These are phyloP conservation scores for Coccyzus lansbergi DNA, from an alignment of 2,797 vertebrate genomes.

Conservation along the genomic window DNA sequence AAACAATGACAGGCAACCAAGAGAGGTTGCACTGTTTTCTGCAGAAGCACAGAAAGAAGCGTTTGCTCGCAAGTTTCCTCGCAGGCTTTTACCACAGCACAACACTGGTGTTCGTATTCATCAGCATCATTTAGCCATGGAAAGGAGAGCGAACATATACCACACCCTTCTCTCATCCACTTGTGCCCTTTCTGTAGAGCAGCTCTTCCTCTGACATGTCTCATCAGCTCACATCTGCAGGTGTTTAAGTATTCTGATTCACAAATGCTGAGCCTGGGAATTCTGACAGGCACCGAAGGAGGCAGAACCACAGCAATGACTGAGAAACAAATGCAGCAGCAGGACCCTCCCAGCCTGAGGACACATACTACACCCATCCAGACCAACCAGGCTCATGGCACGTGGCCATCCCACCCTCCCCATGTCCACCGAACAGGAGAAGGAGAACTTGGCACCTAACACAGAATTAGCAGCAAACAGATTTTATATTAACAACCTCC, in stretches of 20 bases:
- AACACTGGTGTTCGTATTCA: not conserved
- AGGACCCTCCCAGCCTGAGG: not conserved
- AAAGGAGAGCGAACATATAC: not conserved
- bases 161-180: not conserved
- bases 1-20: not conserved
- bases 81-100: not conserved
- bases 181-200: not conserved
- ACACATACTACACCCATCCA: not conserved
- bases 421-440: not conserved
- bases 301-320: rapidly evolving
- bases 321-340: not conserved
- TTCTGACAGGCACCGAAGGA: not conserved
- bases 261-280: not conserved
- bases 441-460: not conserved
- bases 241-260: rapidly evolving
- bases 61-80: not conserved
- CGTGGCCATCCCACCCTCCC: not conserved
- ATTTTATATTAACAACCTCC: not conserved
- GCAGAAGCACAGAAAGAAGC: not conserved
- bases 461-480: not conserved
- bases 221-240: not conserved
- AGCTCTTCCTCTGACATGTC: not conserved
- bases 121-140: not conserved
- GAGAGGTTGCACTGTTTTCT: not conserved
- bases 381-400: not conserved